Evolutionary conservation across 2,113 vertebrate genomes (phyloP).

Genomic region (Zosterops lateralis): DNA sequence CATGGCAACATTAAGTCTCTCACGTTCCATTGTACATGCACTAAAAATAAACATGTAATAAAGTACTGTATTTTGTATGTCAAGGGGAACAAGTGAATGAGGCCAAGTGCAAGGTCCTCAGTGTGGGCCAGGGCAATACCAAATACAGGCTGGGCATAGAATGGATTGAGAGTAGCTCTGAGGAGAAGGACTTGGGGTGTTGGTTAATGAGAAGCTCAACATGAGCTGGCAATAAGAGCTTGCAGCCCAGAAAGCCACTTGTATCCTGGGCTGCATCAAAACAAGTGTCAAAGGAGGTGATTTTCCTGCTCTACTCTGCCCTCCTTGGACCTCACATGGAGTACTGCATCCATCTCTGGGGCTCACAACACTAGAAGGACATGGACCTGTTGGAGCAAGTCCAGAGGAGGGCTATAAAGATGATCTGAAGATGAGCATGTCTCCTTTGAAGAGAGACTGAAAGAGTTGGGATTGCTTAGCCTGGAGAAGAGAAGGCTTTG

Average conservation of each 20-base stretch:
- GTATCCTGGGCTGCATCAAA: not conserved
- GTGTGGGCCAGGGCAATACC: not conserved
- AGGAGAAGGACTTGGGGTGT: not conserved
- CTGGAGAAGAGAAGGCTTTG: not conserved
- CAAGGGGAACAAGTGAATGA: not conserved
- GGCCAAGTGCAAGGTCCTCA: not conserved
- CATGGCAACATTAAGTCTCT: slow-evolving; percentile 53
- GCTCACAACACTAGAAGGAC: not conserved
- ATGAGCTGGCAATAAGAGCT: not conserved
- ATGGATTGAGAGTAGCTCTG: not conserved
- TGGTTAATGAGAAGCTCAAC: not conserved
- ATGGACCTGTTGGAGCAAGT: not conserved
- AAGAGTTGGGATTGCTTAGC: not conserved
- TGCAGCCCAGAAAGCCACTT: not conserved
- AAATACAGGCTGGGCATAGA: not conserved
- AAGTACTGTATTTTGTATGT: slow-evolving; percentile 10
- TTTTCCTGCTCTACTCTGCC: not conserved
- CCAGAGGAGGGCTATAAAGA: not conserved
- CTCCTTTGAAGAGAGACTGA: not conserved
- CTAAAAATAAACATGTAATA: slow-evolving; percentile 62
- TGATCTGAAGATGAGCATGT: not conserved
- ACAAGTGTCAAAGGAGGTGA: not conserved
- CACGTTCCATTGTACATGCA: slow-evolving; percentile 15
- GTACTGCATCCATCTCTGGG: not conserved
- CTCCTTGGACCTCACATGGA: not conserved